A percentile compares a stretch with the other conserved stretches of the same genome.
These are phyloP conservation scores for Alligator mississippiensis DNA, from an alignment of 2,113 vertebrate species.

Conservation along the genomic window DNA sequence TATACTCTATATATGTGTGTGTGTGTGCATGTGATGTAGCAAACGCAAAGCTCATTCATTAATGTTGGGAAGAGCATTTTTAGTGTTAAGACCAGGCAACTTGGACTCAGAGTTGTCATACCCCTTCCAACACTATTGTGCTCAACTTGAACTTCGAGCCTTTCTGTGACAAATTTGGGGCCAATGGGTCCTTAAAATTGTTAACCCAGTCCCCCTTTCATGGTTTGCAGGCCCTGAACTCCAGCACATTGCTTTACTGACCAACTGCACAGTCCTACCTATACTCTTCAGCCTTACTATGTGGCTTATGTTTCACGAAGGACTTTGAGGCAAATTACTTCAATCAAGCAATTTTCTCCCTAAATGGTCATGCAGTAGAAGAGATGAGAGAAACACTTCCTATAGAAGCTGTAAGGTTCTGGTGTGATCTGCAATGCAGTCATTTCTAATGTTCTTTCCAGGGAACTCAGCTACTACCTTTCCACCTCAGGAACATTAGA, in stretches of 20 bases:
- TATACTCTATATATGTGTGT: fast-evolving
- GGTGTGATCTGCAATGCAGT: background rate
- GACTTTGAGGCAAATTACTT: background rate
- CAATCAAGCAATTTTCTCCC: background rate
- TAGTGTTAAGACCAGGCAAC: background rate
- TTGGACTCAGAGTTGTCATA: background rate
- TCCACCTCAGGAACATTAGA: background rate
- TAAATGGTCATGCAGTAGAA: background rate
- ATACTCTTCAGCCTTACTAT: background rate
- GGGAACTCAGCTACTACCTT: background rate
- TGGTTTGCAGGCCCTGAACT: background rate
- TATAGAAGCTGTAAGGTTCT: background rate
- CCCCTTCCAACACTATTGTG: background rate
- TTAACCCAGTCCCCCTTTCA: background rate
- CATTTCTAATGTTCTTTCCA: background rate
- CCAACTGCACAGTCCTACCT: background rate
- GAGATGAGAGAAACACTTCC: background rate
- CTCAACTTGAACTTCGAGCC: background rate
- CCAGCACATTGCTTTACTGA: background rate
- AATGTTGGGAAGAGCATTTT: background rate
- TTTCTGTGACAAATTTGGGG: background rate
- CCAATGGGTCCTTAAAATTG: background rate
- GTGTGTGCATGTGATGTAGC: background rate
- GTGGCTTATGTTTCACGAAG: background rate
- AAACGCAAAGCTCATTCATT: background rate